Evolutionary conservation across 1,140 invertebrate species (phyloP).

Genomic region (Paraescarpia echinospica): DNA sequence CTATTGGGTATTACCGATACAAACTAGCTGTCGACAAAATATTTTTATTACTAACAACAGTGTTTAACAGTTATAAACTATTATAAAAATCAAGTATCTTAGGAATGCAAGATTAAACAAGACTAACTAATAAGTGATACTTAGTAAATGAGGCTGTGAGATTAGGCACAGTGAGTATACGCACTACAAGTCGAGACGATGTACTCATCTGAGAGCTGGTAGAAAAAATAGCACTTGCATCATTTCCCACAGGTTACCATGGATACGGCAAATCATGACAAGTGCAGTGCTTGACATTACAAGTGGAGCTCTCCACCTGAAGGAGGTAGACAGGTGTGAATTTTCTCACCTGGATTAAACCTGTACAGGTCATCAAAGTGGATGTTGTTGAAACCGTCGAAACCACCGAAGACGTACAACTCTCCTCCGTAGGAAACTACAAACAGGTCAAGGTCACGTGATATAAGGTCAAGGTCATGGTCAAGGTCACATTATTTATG

Average conservation of each 20-base stretch:
- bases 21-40: background rate
- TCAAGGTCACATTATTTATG: background rate
- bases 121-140: background rate
- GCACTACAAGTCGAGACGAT: background rate
- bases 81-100: background rate
- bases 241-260: background rate
- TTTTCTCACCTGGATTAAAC: slow-evolving; percentile 64
- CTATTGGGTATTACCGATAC: background rate
- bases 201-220: background rate
- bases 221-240: background rate
- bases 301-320: background rate
- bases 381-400: slow-evolving; percentile 71
- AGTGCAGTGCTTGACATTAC: background rate
- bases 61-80: background rate
- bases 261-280: background rate
- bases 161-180: background rate
- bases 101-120: background rate
- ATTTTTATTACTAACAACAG: background rate
- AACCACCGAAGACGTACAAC: slow-evolving; percentile 87
- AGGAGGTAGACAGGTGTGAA: background rate
- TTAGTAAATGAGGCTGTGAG: background rate
- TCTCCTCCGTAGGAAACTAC: slow-evolving; percentile 74
- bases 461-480: background rate
- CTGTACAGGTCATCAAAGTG: slow-evolving; percentile 83
- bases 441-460: background rate